A percentile compares a stretch with the other conserved stretches of the same genome.
Evolutionary conservation across 2,888 invertebrate genomes (phyloP).

Genomic region (Agonopterix alstromeriana): DNA sequence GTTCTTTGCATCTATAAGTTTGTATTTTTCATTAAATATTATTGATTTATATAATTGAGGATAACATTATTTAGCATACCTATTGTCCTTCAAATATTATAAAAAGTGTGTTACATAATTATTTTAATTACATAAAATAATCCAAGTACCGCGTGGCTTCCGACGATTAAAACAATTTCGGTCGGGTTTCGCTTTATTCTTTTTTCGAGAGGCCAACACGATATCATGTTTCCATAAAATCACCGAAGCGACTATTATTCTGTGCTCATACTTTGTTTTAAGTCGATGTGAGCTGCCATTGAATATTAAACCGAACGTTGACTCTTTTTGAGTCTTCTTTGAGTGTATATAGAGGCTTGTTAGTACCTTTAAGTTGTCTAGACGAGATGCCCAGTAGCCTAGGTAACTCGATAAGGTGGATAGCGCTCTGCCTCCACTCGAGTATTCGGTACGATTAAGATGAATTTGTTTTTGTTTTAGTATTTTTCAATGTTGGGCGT

Average conservation of each 20-base stretch:
- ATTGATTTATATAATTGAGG: too few species aligned
- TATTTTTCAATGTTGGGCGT: conserved; percentile 44
- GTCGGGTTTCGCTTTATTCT: conserved; percentile 58
- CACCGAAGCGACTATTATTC: conserved; percentile 73
- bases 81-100: not conserved
- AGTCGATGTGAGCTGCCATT: conserved; percentile 15
- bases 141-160: conserved; percentile 52
- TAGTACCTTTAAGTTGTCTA: conserved; percentile 23
- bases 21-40: too few species aligned
- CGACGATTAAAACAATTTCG: conserved; percentile 75
- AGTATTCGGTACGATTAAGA: conserved; percentile 73
- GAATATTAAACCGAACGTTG: conserved; percentile 16
- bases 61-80: too few species aligned
- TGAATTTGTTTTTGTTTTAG: conserved; percentile 61
- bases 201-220: conserved; percentile 71
- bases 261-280: conserved; percentile 44
- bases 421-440: conserved; percentile 66
- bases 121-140: conserved; percentile 38
- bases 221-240: conserved; percentile 75
- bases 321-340: conserved; percentile 18
- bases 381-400: conserved; percentile 70
- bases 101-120: conserved; percentile 12
- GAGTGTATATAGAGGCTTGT: conserved; percentile 7
- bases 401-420: conserved; percentile 73
- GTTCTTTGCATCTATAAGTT: too few species aligned